Percentiles rank a stretch among this genome's conserved stretches.
Conservation (phyloP, 2,113 vertebrate genomes). For the Elachura formosa region DNA sequence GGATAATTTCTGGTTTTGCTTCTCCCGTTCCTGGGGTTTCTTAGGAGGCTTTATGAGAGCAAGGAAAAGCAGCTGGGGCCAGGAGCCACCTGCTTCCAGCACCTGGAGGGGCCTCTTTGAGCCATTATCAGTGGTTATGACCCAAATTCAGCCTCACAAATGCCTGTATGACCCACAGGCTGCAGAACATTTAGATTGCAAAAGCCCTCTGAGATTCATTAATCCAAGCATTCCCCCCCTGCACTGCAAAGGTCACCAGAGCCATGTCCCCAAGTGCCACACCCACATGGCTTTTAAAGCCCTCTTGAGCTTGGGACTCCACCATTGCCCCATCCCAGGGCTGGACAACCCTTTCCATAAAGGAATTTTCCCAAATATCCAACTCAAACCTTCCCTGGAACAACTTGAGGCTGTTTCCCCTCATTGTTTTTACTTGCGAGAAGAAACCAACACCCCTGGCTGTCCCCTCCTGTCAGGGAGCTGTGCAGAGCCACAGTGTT, state of each 20-base stretch:
- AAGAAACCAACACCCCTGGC: background rate
- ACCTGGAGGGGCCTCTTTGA: background rate
- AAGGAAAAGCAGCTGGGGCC: background rate
- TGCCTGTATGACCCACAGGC: rapidly evolving
- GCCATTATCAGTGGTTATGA: no score
- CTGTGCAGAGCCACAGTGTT: background rate
- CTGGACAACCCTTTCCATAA: background rate
- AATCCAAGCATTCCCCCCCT: background rate
- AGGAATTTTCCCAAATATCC: background rate
- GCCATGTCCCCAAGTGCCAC: background rate
- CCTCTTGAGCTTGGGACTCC: background rate
- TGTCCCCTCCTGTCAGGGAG: background rate
- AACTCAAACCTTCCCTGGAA: background rate
- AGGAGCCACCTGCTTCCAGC: background rate
- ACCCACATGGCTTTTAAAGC: rapidly evolving
- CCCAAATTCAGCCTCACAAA: background rate
- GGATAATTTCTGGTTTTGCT: background rate
- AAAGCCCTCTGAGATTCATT: background rate
- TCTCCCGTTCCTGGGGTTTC: background rate
- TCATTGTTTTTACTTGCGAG: rapidly evolving
- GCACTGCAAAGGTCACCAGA: background rate
- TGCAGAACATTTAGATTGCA: background rate
- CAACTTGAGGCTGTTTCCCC: background rate
- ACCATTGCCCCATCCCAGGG: background rate
- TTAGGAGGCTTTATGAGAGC: background rate